phyloP scores from a whole-genome alignment of 2,888 invertebrate genomes.

The Asteroscopus sphinx region DNA sequence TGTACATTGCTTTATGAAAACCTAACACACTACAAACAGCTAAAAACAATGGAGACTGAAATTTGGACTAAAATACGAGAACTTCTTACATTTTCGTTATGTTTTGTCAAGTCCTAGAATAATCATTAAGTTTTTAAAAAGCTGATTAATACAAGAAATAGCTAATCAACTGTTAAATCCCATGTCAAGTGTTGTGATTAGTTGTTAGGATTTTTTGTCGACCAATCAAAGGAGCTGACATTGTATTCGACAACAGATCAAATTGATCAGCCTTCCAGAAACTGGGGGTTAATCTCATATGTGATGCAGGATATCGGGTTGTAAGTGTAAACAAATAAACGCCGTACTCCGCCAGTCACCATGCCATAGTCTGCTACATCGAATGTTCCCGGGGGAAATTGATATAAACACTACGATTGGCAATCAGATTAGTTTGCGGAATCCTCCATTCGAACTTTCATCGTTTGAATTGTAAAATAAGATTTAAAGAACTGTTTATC shows the following conservation, averaged over 20 bases:
- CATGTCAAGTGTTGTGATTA: no score
- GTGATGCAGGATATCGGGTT: neutral
- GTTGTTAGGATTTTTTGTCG: no score
- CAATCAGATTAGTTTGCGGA: slow-evolving; percentile 29
- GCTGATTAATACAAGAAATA: no score
- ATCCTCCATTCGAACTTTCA: slow-evolving; percentile 15
- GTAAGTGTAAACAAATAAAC: neutral
- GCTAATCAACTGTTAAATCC: no score
- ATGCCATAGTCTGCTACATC: neutral
- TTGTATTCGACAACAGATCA: no score
- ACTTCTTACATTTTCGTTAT: no score
- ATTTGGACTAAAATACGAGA: neutral
- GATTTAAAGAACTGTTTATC: neutral
- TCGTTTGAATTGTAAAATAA: slow-evolving; percentile 7
- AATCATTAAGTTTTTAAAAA: no score
- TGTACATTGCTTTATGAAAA: slow-evolving; percentile 14
- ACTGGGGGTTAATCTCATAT: no score
- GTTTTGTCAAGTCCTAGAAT: no score
- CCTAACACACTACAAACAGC: slow-evolving; percentile 1
- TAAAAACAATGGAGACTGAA: neutral
- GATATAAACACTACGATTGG: slow-evolving; percentile 21
- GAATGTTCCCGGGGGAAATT: slow-evolving; percentile 12
- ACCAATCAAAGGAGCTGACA: no score
- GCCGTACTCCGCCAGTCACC: neutral
- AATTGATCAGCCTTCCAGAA: no score